Conservation (phyloP, 2,113 vertebrate genomes). For the Diadophis punctatus region DNA sequence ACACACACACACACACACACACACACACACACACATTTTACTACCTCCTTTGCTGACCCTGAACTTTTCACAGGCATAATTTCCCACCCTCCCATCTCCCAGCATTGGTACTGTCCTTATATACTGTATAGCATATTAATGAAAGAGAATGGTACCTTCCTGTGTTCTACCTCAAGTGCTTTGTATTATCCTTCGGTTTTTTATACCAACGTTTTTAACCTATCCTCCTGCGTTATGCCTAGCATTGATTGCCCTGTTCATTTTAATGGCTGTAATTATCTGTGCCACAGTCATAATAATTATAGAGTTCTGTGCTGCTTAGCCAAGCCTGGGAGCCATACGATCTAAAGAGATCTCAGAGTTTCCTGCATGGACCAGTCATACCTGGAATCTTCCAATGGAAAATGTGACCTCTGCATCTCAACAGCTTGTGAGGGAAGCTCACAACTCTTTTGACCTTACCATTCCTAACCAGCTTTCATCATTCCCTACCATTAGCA, state of each 20-base stretch:
- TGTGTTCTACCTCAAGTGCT: background rate
- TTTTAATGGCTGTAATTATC: background rate
- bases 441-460: background rate
- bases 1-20: no score
- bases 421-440: background rate
- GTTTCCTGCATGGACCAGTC: background rate
- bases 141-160: background rate
- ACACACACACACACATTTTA: background rate
- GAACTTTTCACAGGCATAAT: background rate
- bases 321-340: background rate
- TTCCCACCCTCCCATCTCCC: no score
- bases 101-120: background rate
- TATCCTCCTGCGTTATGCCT: background rate
- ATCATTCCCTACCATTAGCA: background rate
- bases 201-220: background rate
- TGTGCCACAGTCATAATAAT: background rate
- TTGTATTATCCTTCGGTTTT: background rate
- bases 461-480: background rate
- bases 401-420: background rate
- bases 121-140: background rate
- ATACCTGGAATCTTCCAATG: background rate
- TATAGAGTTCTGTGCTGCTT: background rate
- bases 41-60: background rate
- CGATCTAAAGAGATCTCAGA: background rate
- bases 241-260: background rate